These are phyloP conservation scores for Lysandra bellargus DNA, from an alignment of 2,888 invertebrate genomes.

Conservation along the genomic window DNA sequence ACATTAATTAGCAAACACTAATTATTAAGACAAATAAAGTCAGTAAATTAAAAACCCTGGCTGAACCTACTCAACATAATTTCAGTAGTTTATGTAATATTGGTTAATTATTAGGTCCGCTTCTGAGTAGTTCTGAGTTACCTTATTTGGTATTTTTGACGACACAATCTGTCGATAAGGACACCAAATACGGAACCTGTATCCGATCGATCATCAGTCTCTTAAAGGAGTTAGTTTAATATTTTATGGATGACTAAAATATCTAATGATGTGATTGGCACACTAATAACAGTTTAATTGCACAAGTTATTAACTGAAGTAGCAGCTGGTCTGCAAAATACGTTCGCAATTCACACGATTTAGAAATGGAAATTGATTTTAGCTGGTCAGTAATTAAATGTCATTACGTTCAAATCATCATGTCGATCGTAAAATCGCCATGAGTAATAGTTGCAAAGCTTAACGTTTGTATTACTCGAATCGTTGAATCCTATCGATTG, in stretches of 20 bases:
- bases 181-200: too few relatives aligned
- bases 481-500: not conserved
- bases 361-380: constrained; percentile 8
- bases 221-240: constrained; percentile 5
- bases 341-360: constrained; percentile 2
- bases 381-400: constrained; percentile 24
- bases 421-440: not conserved
- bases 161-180: not conserved
- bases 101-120: not conserved
- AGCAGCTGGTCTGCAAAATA: not conserved
- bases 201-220: too few relatives aligned
- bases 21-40: too few relatives aligned
- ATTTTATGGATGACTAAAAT: not conserved
- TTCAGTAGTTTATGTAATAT: not conserved
- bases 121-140: not conserved
- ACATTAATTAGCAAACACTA: too few relatives aligned
- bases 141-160: not conserved
- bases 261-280: not conserved
- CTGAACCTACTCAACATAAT: too few relatives aligned
- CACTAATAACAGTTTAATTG: constrained; percentile 8
- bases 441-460: not conserved
- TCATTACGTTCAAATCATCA: constrained; percentile 13
- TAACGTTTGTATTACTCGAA: not conserved
- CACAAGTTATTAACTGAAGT: constrained; percentile 2
- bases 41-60: too few relatives aligned